Evolutionary conservation across 2,113 vertebrate species (phyloP).

Genomic region (Aepyceros melampus): DNA sequence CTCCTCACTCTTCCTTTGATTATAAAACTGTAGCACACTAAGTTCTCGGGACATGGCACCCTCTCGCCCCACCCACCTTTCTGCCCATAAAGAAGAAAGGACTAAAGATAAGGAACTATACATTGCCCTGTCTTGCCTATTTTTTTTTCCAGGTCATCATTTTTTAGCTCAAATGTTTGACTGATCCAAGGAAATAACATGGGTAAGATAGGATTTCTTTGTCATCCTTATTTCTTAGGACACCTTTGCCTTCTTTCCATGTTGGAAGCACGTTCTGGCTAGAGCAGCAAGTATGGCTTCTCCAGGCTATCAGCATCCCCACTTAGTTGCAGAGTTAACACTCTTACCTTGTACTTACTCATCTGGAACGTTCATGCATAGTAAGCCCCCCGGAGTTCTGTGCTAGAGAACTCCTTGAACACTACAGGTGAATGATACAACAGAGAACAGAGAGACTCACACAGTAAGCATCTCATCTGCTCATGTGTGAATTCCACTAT

Average conservation of each 20-base stretch:
- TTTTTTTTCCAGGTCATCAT: background rate
- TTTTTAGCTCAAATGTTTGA: background rate
- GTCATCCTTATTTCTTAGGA: background rate
- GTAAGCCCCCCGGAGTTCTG: background rate
- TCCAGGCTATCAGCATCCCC: background rate
- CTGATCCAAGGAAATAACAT: background rate
- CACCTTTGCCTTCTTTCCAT: background rate
- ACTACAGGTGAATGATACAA: accelerated
- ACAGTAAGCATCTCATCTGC: background rate
- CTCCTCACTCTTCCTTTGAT: background rate
- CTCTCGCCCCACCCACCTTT: background rate
- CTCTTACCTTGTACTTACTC: background rate
- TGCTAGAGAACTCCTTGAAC: background rate
- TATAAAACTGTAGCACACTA: background rate
- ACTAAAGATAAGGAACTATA: background rate
- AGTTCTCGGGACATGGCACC: background rate
- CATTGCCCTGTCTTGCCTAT: background rate
- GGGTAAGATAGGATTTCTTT: background rate
- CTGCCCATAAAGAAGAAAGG: background rate
- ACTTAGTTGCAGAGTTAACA: background rate
- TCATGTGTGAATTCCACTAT: accelerated
- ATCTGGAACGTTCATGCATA: background rate
- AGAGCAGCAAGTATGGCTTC: background rate
- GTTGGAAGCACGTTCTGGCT: background rate
- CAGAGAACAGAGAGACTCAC: background rate